Percentiles rank a stretch among this genome's conserved stretches.
Evolutionary conservation across 2,797 vertebrate species (phyloP).

Genomic region (Premnoplex brunnescens): DNA sequence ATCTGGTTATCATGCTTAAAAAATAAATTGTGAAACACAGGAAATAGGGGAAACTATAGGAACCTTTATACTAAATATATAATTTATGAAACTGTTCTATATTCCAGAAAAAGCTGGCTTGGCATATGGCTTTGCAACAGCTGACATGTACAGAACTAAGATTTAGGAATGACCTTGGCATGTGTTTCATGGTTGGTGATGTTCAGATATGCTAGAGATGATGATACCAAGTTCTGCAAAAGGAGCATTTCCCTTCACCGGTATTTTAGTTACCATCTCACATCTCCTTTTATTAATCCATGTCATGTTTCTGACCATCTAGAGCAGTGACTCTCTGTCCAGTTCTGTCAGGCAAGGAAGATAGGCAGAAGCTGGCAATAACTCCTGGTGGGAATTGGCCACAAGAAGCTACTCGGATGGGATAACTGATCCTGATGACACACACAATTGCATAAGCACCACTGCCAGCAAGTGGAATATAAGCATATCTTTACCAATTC

Average conservation of each 20-base stretch:
- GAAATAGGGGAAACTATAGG: neutral
- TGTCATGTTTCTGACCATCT: neutral
- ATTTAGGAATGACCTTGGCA: neutral
- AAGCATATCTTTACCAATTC: neutral
- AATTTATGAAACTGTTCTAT: neutral
- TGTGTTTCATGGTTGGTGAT: neutral
- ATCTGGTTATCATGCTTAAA: neutral
- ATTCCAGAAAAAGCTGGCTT: constrained; percentile 36
- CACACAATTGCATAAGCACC: neutral
- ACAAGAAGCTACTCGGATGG: neutral
- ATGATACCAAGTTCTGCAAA: neutral
- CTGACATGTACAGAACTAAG: neutral
- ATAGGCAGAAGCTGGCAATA: neutral
- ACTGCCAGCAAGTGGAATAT: neutral
- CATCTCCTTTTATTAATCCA: neutral
- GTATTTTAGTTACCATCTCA: neutral
- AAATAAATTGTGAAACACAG: neutral
- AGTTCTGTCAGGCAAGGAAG: neutral
- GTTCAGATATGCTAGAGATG: neutral
- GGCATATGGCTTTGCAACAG: constrained; percentile 36
- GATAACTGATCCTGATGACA: neutral
- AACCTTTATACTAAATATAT: neutral
- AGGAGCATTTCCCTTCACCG: neutral
- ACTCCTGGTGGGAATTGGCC: neutral
- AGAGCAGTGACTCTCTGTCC: neutral